These are phyloP conservation scores for Mus spicilegus DNA, from an alignment of 2,113 vertebrate genomes.

Conservation along the genomic window DNA sequence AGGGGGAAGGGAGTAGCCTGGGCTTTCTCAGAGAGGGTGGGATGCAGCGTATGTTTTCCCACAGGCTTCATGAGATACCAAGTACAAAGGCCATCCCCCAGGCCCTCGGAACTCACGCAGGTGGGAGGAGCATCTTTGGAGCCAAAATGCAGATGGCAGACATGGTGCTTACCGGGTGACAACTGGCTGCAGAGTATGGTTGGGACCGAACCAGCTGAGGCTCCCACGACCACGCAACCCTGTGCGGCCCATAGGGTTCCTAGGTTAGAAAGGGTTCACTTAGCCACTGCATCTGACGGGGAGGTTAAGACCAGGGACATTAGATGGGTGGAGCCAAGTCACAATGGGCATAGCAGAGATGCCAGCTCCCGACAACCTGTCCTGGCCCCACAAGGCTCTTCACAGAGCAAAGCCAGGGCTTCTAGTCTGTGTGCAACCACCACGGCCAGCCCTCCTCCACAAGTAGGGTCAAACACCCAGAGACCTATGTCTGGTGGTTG, in stretches of 20 bases:
- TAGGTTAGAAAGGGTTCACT: conserved; percentile 62
- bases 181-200: conserved; percentile 89
- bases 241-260: conserved; percentile 95
- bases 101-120: accelerated
- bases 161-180: conserved; percentile 90
- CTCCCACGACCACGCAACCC: conserved; percentile 91
- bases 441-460: neutral
- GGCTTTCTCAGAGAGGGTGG: neutral
- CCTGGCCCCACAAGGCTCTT: neutral
- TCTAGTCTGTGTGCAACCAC: neutral
- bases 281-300: accelerated
- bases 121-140: accelerated
- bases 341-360: neutral
- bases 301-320: neutral
- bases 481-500: neutral
- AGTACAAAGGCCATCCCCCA: accelerated
- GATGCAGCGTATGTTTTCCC: accelerated
- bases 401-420: neutral
- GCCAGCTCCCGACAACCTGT: neutral
- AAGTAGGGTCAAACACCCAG: neutral
- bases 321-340: neutral
- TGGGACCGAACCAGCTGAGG: conserved; percentile 91
- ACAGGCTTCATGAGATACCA: neutral
- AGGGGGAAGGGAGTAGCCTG: neutral
- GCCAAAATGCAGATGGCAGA: accelerated